Evolutionary conservation across 2,113 vertebrate genomes (phyloP).

Genomic region (Salvelinus sp.): DNA sequence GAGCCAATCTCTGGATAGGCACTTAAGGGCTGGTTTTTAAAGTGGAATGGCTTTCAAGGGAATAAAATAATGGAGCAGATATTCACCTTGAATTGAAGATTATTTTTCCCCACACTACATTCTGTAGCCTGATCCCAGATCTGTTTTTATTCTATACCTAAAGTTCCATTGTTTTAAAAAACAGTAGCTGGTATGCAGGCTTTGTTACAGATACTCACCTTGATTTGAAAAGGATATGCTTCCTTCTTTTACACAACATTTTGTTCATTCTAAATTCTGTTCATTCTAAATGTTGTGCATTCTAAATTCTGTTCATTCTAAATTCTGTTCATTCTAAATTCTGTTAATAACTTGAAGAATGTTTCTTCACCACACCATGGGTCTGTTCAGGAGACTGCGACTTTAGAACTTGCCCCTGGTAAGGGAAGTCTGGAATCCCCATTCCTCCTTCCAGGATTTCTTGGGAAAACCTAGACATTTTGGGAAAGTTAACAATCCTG

Average conservation of each 20-base stretch:
- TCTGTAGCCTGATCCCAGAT: too few species aligned
- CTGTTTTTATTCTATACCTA: conserved; percentile 15
- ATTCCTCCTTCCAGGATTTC: too few species aligned
- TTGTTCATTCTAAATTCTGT: conserved; percentile 16
- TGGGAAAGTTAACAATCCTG: neutral
- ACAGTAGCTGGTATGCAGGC: neutral
- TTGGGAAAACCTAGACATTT: too few species aligned
- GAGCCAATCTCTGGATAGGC: conserved; percentile 42
- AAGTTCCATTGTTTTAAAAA: conserved; percentile 6
- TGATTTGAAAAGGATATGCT: conserved; percentile 35
- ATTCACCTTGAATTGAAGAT: too few species aligned
- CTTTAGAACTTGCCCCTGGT: too few species aligned
- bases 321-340: too few species aligned
- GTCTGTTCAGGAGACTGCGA: too few species aligned
- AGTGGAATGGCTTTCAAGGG: conserved; percentile 26
- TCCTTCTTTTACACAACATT: conserved; percentile 22
- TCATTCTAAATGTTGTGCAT: neutral
- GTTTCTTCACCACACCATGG: too few species aligned
- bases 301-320: too few species aligned
- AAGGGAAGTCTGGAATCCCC: too few species aligned
- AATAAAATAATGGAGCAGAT: conserved; percentile 49
- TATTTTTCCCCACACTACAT: too few species aligned
- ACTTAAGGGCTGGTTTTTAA: conserved; percentile 42
- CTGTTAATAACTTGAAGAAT: neutral
- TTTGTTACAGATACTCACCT: neutral